Base-by-base conservation (phyloP, 30 jellyfish, hydroid and myxozoan species). In the Aurelia aurita region DNA sequence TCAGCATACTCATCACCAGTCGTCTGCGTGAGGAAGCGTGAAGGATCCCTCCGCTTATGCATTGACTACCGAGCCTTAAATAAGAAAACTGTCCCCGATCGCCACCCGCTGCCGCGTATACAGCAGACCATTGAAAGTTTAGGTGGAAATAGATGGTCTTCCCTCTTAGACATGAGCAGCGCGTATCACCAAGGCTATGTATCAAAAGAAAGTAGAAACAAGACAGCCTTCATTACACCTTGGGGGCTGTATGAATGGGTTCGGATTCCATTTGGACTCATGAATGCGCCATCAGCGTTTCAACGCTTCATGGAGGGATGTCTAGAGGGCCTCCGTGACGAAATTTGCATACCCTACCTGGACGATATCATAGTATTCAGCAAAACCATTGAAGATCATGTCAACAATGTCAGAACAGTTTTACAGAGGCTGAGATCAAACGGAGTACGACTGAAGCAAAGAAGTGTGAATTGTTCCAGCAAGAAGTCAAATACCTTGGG, bases 131-230 rank as follows among this genome's bases (percentile, higher is more conserved):
- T 87, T 58, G 87, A 77, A 3, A 78, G 35, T 69, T 54, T 87
- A 2, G 88, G 88, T 19, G 96, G 88, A 16, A 87, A 70, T 53
- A 46, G 54, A 12, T 87, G 96, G 96, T 77, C 77, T 69, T 66
- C 84, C 46, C 49, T 79, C 11, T 60, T 87, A 5, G 93, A 87
- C 71, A 85, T 44, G 70, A 80, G 91, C 53, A 77, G 46, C 61
- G 88, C 92, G 19, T 87, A 87, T 23, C 91, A 87, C 70, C 84
- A 87, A 49, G 91, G 91, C 19, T 87, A 25, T 77, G 78, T 80
- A 6, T 70, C 62, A 27, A 58, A 35, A 71, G 95, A 72, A 19
- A 20, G 74, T 64, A 63, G 79, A 19, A 68, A 82, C 43, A 31
- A 45, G 28, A 81, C 95, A 7, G 91, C 87, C 3, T 80, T 89